phyloP scores from a whole-genome alignment of 2,888 invertebrate genomes.

The Synergus japonicus region DNA sequence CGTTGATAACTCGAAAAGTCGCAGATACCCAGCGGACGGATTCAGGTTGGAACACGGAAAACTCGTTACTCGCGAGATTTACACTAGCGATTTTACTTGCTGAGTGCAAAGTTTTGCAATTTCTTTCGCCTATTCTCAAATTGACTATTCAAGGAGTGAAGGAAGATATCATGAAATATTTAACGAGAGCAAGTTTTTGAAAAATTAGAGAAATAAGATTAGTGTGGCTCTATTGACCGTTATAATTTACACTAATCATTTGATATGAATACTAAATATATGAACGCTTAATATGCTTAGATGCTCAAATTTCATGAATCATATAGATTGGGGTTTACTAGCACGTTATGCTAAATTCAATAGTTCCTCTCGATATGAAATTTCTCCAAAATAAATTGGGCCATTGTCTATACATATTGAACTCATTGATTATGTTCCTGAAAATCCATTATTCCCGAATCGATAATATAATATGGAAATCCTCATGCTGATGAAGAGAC shows the following conservation, averaged over 20 bases:
- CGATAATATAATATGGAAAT: neutral
- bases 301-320: neutral
- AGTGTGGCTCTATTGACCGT: neutral
- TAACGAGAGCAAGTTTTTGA: neutral
- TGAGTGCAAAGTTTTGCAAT: slow-evolving; percentile 7
- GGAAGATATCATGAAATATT: neutral
- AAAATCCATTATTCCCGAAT: neutral
- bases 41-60: slow-evolving; percentile 51
- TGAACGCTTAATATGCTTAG: neutral
- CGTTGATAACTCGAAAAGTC: slow-evolving; percentile 77
- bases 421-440: neutral
- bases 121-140: neutral
- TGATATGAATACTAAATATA: neutral
- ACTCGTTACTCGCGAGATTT: slow-evolving; percentile 62
- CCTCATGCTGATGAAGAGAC: neutral
- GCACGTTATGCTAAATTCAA: neutral
- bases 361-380: neutral
- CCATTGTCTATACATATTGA: neutral
- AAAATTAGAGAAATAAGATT: neutral
- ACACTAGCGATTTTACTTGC: slow-evolving; percentile 56
- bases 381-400: neutral
- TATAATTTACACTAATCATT: neutral
- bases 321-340: neutral
- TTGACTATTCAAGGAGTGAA: neutral
- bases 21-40: slow-evolving; percentile 66